Evolutionary conservation across 2,888 invertebrate species (phyloP).

Genomic region (Pyrocoelia pectoralis): DNA sequence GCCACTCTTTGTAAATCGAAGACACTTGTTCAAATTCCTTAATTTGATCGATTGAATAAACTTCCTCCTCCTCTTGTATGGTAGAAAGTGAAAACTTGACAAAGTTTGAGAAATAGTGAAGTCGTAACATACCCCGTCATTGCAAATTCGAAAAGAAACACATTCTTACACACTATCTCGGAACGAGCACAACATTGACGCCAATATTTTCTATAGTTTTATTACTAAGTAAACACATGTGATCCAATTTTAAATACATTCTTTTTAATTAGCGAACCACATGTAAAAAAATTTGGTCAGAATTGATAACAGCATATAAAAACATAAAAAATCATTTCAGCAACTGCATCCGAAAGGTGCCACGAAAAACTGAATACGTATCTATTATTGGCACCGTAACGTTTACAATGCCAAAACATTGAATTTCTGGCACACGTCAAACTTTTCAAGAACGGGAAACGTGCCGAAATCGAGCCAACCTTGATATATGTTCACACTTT

Average conservation of each 20-base stretch:
- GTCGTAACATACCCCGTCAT: slow-evolving; percentile 76
- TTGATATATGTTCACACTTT: background rate
- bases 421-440: slow-evolving; percentile 30
- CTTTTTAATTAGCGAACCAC: slow-evolving; percentile 2
- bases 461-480: slow-evolving; percentile 11
- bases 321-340: slow-evolving; percentile 38
- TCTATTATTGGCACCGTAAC: slow-evolving; percentile 52
- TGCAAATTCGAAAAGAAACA: slow-evolving; percentile 31
- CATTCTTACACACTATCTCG: background rate
- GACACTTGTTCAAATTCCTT: slow-evolving; percentile 86
- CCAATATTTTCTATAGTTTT: background rate
- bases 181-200: background rate
- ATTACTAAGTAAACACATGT: background rate
- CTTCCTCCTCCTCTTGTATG: slow-evolving; percentile 67
- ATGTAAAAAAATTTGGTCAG: background rate
- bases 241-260: slow-evolving; percentile 5
- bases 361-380: slow-evolving; percentile 44
- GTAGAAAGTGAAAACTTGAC: slow-evolving; percentile 69
- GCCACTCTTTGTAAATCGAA: slow-evolving; percentile 78
- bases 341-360: slow-evolving; percentile 49
- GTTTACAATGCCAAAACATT: slow-evolving; percentile 36
- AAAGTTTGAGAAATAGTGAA: slow-evolving; percentile 85
- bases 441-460: slow-evolving; percentile 2
- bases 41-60: slow-evolving; percentile 84
- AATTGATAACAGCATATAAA: background rate